phyloP scores from a whole-genome alignment of 2,113 vertebrate genomes.

The Neodontobutis hainanensis region DNA sequence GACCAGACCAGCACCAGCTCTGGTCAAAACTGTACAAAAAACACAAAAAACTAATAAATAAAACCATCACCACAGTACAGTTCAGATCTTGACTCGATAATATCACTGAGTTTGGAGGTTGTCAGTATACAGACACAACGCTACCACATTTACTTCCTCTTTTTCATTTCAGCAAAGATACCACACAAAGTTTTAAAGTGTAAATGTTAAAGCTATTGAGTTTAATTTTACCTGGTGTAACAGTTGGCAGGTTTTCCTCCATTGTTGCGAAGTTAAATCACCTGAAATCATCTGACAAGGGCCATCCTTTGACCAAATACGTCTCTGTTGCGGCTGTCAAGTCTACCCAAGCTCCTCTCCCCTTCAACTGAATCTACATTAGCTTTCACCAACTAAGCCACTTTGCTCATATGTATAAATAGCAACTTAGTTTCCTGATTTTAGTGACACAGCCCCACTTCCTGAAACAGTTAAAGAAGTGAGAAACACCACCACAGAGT shows the following conservation, averaged over 20 bases:
- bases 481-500: constrained; percentile 40
- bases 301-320: constrained; percentile 27
- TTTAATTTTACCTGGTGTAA: constrained; percentile 52
- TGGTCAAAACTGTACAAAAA: too few species aligned
- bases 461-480: constrained; percentile 78
- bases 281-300: constrained; percentile 30
- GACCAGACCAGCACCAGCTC: too few species aligned
- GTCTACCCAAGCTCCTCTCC: background rate
- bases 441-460: constrained; percentile 74
- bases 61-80: too few species aligned
- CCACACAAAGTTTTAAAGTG: too few species aligned
- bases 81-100: too few species aligned
- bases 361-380: constrained; percentile 22
- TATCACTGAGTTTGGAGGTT: too few species aligned
- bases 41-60: too few species aligned
- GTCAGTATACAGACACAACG: too few species aligned
- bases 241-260: constrained; percentile 43
- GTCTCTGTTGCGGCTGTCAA: background rate
- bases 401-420: constrained; percentile 69
- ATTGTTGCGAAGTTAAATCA: constrained; percentile 44
- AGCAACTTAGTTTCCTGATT: constrained; percentile 80
- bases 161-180: too few species aligned
- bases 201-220: too few species aligned
- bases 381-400: constrained; percentile 40
- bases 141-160: too few species aligned